Percentiles rank a stretch among this genome's conserved stretches.
Conservation (phyloP, 2,888 invertebrate genomes). For the Acronicta leporina region DNA sequence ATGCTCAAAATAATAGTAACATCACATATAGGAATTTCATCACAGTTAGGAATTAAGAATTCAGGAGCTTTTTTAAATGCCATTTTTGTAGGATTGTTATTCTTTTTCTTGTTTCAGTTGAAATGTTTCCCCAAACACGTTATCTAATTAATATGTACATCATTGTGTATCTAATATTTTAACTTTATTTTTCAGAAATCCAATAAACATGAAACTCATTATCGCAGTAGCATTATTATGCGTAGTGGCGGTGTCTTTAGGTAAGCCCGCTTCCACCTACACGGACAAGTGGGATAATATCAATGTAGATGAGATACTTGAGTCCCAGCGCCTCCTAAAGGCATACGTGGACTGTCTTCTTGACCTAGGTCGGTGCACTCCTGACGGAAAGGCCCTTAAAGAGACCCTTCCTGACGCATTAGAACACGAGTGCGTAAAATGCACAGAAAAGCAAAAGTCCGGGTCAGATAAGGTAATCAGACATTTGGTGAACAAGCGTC, state of each 20-base stretch:
- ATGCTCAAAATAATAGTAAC: too few relatives aligned
- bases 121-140: too few relatives aligned
- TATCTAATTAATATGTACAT: too few relatives aligned
- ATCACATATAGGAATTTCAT: too few relatives aligned
- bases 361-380: conserved; percentile 90
- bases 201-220: conserved; percentile 77
- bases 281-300: conserved; percentile 92
- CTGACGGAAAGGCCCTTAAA: conserved; percentile 90
- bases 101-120: too few relatives aligned
- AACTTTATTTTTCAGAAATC: conserved; percentile 35
- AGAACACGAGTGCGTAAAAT: conserved; percentile 91
- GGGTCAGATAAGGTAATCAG: conserved; percentile 91
- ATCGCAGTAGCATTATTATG: conserved; percentile 74
- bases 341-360: conserved; percentile 92
- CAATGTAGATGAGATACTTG: conserved; percentile 91
- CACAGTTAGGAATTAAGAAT: too few relatives aligned
- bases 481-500: conserved; percentile 91
- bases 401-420: conserved; percentile 92
- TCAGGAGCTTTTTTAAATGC: too few relatives aligned
- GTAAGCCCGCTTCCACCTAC: conserved; percentile 85
- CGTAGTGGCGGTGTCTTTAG: conserved; percentile 70
- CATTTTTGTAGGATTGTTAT: too few relatives aligned
- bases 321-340: conserved; percentile 90
- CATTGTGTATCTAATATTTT: neutral
- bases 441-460: conserved; percentile 89